Base-by-base conservation (phyloP, 1,140 invertebrate genomes). In the Drosophila parabipectinata region DNA sequence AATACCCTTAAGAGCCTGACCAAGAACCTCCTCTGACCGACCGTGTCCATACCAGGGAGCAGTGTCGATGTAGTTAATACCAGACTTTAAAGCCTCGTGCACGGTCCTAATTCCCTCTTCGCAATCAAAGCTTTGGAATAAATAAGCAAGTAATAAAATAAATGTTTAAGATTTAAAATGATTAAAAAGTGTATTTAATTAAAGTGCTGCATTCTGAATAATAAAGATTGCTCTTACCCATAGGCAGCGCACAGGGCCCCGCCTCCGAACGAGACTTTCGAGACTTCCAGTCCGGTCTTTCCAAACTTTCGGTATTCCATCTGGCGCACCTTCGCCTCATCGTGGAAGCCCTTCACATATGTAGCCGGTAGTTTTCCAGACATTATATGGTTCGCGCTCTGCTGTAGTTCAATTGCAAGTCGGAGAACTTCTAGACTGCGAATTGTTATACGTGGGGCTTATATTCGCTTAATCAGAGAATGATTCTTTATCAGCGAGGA, bases 61-160 rank as follows among this genome's bases (percentile, higher is more conserved):
- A 0, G 97, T 98, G 90, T 99, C 98, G 52, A 99, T 95, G 77
- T 97, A 98, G 93, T 99, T 99, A n/a, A 99, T 94, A n/a, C 98
- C 98, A 53, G 92, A 92, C 88, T 94, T 95, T 7, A 99, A 89
- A 1, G 95, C 95, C 71, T 95, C 92, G 28, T 94, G 93, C 18
- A 98, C 93, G 1, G 96, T 94, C 50, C 94, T 85, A 56, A 96
- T 94, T 21, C 94, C 95, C 88, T 96, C 94, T 4, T 93, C 81
- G 50, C 95, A 93, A 10, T 91, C 84, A 54, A 91, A 78, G 9
- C 88, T 37, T 97, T 94, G 10, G 3, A 2, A 5, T 1, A 37
- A 44, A n/a, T 2, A 12, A 9, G 34, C 12, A n/a, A 7, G 7
- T 12, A 18, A 14, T 8, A 12, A 51, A 24, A 7, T 8, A 14